Evolutionary conservation across 2,888 invertebrate species (phyloP).

Genomic region (Gibbula magus): DNA sequence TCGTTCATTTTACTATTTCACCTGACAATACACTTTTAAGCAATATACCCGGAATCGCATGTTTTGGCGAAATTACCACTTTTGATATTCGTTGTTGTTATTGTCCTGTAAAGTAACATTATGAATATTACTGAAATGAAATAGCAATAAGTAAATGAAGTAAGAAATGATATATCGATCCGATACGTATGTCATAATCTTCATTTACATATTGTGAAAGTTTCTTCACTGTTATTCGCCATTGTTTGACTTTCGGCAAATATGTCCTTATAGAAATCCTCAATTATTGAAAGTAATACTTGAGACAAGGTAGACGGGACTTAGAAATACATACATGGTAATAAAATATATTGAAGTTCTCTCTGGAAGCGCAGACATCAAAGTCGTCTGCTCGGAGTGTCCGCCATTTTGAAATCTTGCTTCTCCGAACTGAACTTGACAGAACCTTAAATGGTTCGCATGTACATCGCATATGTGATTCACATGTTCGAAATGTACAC

Average conservation of each 20-base stretch:
- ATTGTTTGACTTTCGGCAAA: too few relatives aligned
- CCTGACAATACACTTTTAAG: too few relatives aligned
- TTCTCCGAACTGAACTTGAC: neutral
- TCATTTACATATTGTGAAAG: neutral
- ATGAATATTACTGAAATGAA: too few relatives aligned
- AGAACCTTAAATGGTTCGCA: neutral
- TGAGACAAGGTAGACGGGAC: neutral
- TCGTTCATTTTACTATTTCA: too few relatives aligned
- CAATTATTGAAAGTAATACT: too few relatives aligned
- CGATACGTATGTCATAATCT: neutral
- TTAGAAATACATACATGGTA: neutral
- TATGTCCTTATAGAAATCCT: too few relatives aligned
- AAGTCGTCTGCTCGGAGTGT: neutral
- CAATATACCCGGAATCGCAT: too few relatives aligned
- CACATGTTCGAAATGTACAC: neutral
- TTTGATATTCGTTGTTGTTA: too few relatives aligned
- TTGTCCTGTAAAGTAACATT: too few relatives aligned
- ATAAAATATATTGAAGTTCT: neutral
- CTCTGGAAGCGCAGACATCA: neutral
- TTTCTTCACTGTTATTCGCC: too few relatives aligned
- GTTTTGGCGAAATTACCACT: too few relatives aligned
- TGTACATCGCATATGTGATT: neutral
- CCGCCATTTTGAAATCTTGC: neutral
- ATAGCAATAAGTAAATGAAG: too few relatives aligned
- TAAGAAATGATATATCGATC: neutral